These are phyloP conservation scores for Ciconia stormi DNA, from an alignment of 2,113 vertebrate genomes.

Conservation along the genomic window DNA sequence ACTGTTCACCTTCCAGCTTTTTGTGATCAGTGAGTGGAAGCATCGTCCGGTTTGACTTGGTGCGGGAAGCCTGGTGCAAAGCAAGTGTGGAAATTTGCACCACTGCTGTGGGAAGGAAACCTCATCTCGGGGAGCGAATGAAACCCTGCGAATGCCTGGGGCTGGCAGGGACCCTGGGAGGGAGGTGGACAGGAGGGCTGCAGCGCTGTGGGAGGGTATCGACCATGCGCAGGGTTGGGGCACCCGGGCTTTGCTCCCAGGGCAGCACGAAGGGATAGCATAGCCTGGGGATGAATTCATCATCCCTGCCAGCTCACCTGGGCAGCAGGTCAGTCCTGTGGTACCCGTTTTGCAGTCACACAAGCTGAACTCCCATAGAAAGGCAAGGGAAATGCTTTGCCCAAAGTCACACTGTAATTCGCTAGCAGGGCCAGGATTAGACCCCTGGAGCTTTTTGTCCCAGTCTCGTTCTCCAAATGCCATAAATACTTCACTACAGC, in stretches of 20 bases:
- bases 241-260: neutral
- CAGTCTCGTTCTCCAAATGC: neutral
- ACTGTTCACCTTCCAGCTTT: neutral
- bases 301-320: neutral
- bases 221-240: fast-evolving
- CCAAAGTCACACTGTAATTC: neutral
- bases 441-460: neutral
- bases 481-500: neutral
- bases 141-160: neutral
- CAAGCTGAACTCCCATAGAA: neutral
- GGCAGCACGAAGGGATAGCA: neutral
- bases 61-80: neutral
- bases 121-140: neutral
- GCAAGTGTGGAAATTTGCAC: neutral
- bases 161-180: neutral
- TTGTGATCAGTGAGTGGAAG: neutral
- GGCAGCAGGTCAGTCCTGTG: neutral
- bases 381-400: neutral
- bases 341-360: neutral
- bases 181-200: neutral
- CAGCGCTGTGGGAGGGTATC: no score
- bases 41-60: fast-evolving
- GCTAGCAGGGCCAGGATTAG: neutral
- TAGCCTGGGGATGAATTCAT: neutral
- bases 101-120: neutral